These are phyloP conservation scores for Orestias chungarensis DNA, from an alignment of 2,797 vertebrate species.

Conservation along the genomic window DNA sequence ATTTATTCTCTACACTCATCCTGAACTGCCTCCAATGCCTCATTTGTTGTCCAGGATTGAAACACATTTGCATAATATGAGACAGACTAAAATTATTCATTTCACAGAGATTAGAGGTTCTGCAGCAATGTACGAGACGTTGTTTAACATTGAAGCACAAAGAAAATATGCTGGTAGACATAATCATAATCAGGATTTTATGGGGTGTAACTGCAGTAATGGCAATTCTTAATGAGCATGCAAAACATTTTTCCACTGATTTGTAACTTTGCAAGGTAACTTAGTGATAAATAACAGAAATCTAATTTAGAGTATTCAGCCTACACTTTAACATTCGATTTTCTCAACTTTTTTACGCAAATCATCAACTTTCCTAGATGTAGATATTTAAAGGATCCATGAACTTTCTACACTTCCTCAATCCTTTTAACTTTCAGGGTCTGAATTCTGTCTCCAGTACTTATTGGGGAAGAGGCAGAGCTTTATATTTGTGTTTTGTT, in stretches of 20 bases:
- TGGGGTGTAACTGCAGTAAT: neutral
- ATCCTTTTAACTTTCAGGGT: neutral
- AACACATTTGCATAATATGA: slow-evolving; percentile 6
- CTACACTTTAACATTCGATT: neutral
- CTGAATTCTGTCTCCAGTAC: neutral
- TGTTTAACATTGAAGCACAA: neutral
- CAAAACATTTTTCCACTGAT: neutral
- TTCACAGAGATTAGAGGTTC: neutral
- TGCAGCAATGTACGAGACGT: neutral
- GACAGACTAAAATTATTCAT: neutral
- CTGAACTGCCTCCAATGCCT: slow-evolving; percentile 4
- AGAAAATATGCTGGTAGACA: neutral
- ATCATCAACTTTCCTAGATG: neutral
- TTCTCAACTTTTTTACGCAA: neutral
- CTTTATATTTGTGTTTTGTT: too few species aligned
- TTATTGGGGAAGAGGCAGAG: neutral
- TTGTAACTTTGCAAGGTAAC: neutral
- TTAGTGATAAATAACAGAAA: neutral
- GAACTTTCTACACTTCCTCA: neutral
- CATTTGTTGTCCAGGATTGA: slow-evolving; percentile 7
- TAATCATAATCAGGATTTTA: neutral
- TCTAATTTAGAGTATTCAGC: neutral
- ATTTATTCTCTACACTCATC: neutral
- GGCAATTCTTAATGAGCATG: neutral
- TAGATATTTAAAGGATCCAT: neutral